Conservation (phyloP, 2,113 vertebrate genomes). For the Protobothrops mucrosquamatus region DNA sequence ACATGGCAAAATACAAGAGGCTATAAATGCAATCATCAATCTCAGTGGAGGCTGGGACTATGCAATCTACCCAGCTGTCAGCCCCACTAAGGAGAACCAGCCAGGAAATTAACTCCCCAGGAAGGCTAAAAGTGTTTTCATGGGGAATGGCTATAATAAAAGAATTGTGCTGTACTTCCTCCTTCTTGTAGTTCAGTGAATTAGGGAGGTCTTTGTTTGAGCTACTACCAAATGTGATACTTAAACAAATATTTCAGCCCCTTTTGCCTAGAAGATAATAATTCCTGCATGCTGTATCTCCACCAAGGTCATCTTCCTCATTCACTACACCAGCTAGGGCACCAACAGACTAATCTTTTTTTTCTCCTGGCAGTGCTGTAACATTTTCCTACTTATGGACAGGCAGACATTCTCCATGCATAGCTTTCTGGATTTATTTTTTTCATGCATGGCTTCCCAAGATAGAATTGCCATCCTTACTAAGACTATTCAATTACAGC, state of each 20-base stretch:
- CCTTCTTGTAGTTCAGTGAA: not conserved
- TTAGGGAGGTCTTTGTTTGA: not conserved
- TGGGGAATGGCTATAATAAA: not conserved
- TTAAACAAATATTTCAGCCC: not conserved
- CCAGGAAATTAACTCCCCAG: not conserved
- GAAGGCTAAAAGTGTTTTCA: not conserved
- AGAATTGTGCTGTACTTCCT: not conserved
- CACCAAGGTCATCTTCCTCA: not conserved
- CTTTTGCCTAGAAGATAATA: not conserved
- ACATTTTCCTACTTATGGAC: not conserved
- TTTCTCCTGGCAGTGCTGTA: not conserved
- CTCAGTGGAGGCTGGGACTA: not conserved
- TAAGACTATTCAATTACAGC: not conserved
- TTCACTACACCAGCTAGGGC: not conserved
- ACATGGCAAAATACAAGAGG: not conserved
- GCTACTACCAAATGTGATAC: not conserved
- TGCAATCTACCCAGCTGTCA: not conserved
- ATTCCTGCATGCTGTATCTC: not conserved
- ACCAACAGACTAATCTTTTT: not conserved
- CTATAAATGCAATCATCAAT: not conserved
- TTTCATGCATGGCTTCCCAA: not conserved
- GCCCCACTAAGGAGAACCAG: not conserved
- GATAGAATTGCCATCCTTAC: not conserved
- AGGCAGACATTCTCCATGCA: not conserved
- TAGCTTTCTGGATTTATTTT: not conserved